Evolutionary conservation across 2,888 invertebrate species (phyloP), one percentile per base, ranked within the genome.

Genomic region (Ennomos fuscantarius): DNA sequence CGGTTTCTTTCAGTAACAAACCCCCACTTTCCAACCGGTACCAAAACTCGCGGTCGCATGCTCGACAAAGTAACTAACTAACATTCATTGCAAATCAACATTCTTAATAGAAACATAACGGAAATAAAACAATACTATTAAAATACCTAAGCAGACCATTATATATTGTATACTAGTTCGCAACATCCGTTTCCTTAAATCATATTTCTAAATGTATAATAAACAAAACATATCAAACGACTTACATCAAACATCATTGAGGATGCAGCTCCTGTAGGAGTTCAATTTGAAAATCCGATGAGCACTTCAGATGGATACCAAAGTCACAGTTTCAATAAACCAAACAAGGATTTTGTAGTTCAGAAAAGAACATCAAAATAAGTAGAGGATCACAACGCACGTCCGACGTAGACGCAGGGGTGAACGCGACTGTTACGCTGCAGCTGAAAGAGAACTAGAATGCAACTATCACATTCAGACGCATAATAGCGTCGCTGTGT

Each of bases 21-120:
- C 82, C 75, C 79, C 81, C 78, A 83, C 87, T 88, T 89, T 88
- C 88, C 70, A 87, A 88, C 87, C 86, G 86, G 87, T 89, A 82
- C 72, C 57, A 68, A 71, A 76, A 73, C 73, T 32, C 61, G 70
- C 69, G 66, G 71, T 69, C 63, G 65, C 63, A 72, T 68, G 64
- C 60, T 62, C 63, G 45, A 60, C 53, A 41, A 49, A 53, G 49
- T 63, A 60, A 60, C 62, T 63, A 60, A 60, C 62, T 56, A 61
- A 49, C 47, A 53, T 24, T 24, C 53, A 63, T 63, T 67, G 66
- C 64, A 50, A 46, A 55, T 44, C 24, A 24, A 56, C 24, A 47
- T 40, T 11, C 41, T 39, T 39, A 35, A 8, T 12, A 41, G 13
- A 15, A 34, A 24, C 36, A 45, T 59, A 59, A 45, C 51, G 55